Evolutionary conservation across 2,888 invertebrate genomes (phyloP), one percentile per base, ranked within the genome.

Genomic region (Acronicta leporina): DNA sequence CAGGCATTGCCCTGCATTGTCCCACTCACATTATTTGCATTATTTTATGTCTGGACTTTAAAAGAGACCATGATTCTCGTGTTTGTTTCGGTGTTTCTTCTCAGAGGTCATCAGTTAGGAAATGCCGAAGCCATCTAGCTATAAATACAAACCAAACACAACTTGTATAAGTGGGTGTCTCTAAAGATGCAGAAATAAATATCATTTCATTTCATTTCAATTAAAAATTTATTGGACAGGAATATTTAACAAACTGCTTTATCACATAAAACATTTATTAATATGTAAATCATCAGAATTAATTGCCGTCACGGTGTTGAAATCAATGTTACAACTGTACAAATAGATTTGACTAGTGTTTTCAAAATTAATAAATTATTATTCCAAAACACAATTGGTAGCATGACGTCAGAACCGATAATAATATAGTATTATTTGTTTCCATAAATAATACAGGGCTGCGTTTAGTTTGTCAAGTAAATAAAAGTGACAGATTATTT

Each of bases 401-500:
- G 35, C 16, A 41, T 59, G 55, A 66, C 64, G 63, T 64, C 69
- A 75, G 11, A 2, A 6, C 3, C 6, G 7, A 30, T 33, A 33
- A 70, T 64, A 62, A 69, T 58, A 58, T 69, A 65, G 70, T 67
- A 78, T 78, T 78, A 75, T 76, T 79, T 69, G 58, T 55, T 55
- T 62, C 63, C 68, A 75, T 81, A 77, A 81, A 83, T 81, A 79
- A 72, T 53, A 61, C 56, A 63, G 63, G 40, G 41, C 51, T 62
- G 64, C 61, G 63, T 68, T 71, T 75, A 40, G 63, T 67, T 68
- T 73, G 73, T 66, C 63, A 69, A 74, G 78, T 67, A 77, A 76
- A 77, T 80, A 33, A 11, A 33, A 33, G 33, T 11, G 11, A 10
- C 20, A 20, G 20, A 20, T 20, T n/a, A n/a, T n/a, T 30, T 30